Evolutionary conservation across 2,888 invertebrate species (phyloP).

Genomic region (Trachelus tabidus): DNA sequence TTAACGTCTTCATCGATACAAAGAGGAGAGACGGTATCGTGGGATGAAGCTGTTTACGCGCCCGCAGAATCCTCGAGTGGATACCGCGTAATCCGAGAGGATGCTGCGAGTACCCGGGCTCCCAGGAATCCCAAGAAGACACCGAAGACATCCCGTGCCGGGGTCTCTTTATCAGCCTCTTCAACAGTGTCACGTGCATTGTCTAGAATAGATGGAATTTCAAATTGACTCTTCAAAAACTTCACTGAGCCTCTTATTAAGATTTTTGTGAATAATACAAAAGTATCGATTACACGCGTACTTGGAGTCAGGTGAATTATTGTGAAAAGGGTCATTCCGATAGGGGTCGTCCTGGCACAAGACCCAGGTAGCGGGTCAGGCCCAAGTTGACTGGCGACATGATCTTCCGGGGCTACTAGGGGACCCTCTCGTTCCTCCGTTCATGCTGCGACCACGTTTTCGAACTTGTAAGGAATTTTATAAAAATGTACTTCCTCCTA

Average conservation of each 20-base stretch:
- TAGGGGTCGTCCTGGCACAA: too few species aligned
- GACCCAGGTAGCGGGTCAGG: too few species aligned
- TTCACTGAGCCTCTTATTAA: neutral
- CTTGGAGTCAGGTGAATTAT: too few species aligned
- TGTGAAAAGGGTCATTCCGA: too few species aligned
- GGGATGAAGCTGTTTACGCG: neutral
- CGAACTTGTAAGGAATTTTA: too few species aligned
- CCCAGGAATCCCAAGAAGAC: neutral
- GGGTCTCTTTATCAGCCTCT: neutral
- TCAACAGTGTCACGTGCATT: neutral
- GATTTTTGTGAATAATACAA: neutral
- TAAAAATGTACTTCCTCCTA: neutral
- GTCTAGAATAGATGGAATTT: neutral
- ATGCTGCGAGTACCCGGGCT: neutral
- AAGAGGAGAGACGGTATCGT: neutral
- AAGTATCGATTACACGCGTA: neutral
- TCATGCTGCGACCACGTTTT: too few species aligned
- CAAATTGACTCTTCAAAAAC: neutral
- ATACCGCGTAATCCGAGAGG: neutral
- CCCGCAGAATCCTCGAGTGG: neutral
- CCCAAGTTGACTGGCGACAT: too few species aligned
- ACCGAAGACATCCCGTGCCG: neutral
- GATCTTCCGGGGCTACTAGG: too few species aligned
- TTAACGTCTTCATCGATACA: slow-evolving; percentile 7
- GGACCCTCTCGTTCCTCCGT: too few species aligned